A percentile compares a stretch with the other conserved stretches of the same genome.
Evolutionary conservation across 1,140 invertebrate species (phyloP).

Genomic region (Gyrodactylus bullatarudis): DNA sequence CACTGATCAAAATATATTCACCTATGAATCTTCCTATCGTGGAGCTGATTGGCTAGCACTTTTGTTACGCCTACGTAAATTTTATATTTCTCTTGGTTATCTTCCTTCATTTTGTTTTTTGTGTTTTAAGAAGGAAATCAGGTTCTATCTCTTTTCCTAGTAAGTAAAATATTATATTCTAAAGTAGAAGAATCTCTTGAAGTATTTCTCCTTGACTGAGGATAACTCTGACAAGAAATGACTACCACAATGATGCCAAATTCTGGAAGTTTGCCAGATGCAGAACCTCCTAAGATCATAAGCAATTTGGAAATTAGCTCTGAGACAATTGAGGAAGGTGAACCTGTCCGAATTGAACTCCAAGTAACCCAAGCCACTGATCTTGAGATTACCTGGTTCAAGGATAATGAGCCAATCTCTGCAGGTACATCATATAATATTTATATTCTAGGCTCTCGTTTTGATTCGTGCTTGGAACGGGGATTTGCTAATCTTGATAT

Average conservation of each 20-base stretch:
- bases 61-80: no score
- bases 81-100: no score
- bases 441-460: conserved; percentile 4
- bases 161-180: no score
- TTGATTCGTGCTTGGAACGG: neutral
- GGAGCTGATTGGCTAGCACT: no score
- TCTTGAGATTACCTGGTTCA: conserved; percentile 1
- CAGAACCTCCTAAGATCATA: neutral
- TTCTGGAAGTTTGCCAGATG: neutral
- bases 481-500: conserved; percentile 1
- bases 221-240: neutral
- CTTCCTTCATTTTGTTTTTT: no score
- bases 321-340: conserved; percentile 2
- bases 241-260: neutral
- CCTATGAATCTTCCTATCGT: no score
- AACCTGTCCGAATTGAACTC: neutral
- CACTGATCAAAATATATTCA: no score
- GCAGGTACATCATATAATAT: neutral
- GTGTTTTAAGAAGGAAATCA: no score
- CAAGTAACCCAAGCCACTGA: neutral
- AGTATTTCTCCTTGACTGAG: no score
- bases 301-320: neutral
- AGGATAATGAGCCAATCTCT: neutral
- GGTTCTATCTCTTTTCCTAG: no score
- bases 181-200: no score